phyloP scores from a whole-genome alignment of 2,797 vertebrate genomes.

The Dendrocincla fuliginosa region DNA sequence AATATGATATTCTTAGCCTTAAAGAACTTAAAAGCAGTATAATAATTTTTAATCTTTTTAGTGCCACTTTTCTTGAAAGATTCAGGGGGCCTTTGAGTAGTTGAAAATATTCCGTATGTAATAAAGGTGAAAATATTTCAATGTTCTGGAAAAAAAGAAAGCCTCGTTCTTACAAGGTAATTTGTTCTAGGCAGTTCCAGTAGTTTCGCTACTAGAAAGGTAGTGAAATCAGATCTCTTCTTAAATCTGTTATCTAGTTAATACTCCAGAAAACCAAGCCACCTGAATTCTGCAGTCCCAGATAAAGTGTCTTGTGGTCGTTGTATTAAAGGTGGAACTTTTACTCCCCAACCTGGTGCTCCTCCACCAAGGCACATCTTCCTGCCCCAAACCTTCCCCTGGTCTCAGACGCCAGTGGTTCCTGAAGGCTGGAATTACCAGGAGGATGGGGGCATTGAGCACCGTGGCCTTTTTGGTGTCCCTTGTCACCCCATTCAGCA shows the following conservation, averaged over 20 bases:
- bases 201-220: neutral
- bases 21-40: neutral
- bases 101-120: neutral
- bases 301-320: neutral
- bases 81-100: neutral
- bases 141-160: neutral
- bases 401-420: neutral
- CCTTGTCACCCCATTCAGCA: neutral
- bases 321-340: neutral
- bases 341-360: neutral
- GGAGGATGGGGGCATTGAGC: neutral
- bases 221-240: neutral
- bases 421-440: neutral
- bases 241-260: neutral
- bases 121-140: conserved; percentile 9
- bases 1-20: neutral
- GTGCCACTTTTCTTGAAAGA: neutral
- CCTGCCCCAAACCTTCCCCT: neutral
- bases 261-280: neutral
- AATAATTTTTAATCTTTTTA: neutral
- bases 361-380: neutral
- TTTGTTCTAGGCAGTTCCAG: neutral
- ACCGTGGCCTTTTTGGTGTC: neutral
- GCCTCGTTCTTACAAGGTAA: conserved; percentile 3
- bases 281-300: neutral